phyloP scores from a whole-genome alignment of 2,888 invertebrate species.

The Apoda limacodes region DNA sequence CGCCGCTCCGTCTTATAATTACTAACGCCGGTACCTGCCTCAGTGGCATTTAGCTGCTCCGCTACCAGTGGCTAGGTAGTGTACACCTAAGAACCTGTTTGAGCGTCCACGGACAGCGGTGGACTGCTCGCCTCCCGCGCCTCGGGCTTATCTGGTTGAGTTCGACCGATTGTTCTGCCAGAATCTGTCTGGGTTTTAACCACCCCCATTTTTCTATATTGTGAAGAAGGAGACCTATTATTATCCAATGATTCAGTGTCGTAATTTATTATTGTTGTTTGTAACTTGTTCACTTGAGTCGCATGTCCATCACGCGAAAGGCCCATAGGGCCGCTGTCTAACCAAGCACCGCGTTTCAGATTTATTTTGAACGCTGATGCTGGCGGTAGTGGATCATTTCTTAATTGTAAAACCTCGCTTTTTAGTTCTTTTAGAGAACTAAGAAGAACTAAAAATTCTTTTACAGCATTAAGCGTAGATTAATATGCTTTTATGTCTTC shows the following conservation, averaged over 20 bases:
- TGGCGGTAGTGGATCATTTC: not conserved
- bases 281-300: not conserved
- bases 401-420: not conserved
- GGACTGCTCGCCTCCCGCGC: not conserved
- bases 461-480: not conserved
- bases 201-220: not conserved
- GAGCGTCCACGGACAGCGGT: no score
- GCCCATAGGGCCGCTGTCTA: slow-evolving; percentile 1
- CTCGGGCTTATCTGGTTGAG: no score
- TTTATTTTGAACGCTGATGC: not conserved
- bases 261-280: no score
- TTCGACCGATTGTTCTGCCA: no score
- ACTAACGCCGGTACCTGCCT: not conserved
- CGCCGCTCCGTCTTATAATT: not conserved
- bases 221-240: not conserved
- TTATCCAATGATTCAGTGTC: not conserved
- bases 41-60: not conserved
- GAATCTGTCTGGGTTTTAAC: no score
- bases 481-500: not conserved
- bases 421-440: not conserved
- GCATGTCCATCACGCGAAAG: not conserved
- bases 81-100: no score
- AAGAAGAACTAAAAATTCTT: not conserved
- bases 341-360: not conserved
- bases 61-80: not conserved